Conservation (phyloP, 2,113 vertebrate species). For the Sander vitreus region DNA sequence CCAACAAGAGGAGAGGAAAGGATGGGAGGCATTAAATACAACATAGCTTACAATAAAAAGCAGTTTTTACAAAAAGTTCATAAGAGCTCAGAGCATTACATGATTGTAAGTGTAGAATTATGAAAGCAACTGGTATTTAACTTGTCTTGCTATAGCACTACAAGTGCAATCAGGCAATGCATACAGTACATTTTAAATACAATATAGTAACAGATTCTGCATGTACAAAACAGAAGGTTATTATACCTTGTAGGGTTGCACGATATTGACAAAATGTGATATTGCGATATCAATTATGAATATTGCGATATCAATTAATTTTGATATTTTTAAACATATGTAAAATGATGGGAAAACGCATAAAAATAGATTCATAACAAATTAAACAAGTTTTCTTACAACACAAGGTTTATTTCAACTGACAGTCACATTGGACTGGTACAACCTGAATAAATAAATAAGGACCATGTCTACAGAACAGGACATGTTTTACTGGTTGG, state of each 20-base stretch:
- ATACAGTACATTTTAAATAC: not conserved
- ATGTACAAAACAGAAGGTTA: not conserved
- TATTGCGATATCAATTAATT: no score
- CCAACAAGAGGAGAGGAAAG: not conserved
- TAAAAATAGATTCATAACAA: no score
- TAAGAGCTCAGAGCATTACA: not conserved
- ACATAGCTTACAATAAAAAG: not conserved
- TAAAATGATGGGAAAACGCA: no score
- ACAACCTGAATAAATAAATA: no score
- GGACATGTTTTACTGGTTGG: no score
- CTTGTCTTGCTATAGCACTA: not conserved
- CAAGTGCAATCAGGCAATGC: not conserved
- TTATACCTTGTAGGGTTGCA: conserved; percentile 83
- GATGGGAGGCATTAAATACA: not conserved
- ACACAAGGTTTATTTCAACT: no score
- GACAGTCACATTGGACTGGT: no score
- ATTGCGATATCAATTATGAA: no score
- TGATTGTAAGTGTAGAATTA: not conserved
- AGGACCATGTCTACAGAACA: no score
- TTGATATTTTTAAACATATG: no score
- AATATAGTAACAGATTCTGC: not conserved
- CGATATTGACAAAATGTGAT: no score
- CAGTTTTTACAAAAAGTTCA: not conserved
- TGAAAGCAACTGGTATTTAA: not conserved
- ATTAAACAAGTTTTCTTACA: no score